A percentile compares a stretch with the other conserved stretches of the same genome.
Evolutionary conservation across 92 coral and sea anemone genomes (phyloP).

Genomic region (Virgularia gustaviana): DNA sequence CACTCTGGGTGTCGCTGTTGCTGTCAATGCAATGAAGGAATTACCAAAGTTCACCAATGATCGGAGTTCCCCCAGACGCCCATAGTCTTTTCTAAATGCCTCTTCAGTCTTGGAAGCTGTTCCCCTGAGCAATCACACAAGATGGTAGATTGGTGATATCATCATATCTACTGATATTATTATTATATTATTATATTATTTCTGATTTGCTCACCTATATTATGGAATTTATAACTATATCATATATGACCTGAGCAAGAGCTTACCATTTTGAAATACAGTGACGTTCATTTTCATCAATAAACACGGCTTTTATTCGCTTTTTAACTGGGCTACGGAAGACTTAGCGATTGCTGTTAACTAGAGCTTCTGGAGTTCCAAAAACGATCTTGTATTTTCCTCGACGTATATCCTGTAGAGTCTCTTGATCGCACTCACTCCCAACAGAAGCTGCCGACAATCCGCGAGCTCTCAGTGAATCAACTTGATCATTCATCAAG

Average conservation of each 20-base stretch:
- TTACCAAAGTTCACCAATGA: neutral
- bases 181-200: neutral
- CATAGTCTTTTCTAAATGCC: slow-evolving; percentile 32
- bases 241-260: no score
- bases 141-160: no score
- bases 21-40: slow-evolving; percentile 41
- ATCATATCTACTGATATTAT: neutral
- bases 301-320: slow-evolving; percentile 45
- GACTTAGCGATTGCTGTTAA: slow-evolving; percentile 17
- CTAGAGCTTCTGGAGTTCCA: slow-evolving; percentile 36
- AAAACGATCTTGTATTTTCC: slow-evolving; percentile 31
- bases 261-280: slow-evolving; percentile 65
- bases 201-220: no score
- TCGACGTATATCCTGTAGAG: neutral
- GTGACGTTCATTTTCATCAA: slow-evolving; percentile 58
- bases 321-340: slow-evolving; percentile 21
- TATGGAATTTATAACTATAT: no score
- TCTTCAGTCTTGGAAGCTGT: slow-evolving; percentile 28
- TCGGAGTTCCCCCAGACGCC: slow-evolving; percentile 24
- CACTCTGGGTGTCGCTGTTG: slow-evolving; percentile 36
- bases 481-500: slow-evolving; percentile 52
- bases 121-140: slow-evolving; percentile 14
- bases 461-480: slow-evolving; percentile 17
- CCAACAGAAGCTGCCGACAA: slow-evolving; percentile 35
- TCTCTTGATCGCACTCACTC: slow-evolving; percentile 1